Conservation (phyloP, 1,140 invertebrate genomes). For the Anastrepha obliqua region DNA sequence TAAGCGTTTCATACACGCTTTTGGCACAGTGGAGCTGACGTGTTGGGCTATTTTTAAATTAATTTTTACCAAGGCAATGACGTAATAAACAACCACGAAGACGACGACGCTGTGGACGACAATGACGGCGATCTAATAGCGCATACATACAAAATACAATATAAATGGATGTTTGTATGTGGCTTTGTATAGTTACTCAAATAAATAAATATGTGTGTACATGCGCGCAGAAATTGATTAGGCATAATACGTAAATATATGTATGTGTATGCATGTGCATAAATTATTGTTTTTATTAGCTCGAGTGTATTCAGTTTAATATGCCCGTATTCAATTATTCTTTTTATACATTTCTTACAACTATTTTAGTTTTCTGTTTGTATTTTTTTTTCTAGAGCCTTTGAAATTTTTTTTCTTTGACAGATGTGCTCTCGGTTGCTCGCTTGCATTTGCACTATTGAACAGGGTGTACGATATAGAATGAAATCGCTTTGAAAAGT, state of each 20-base stretch:
- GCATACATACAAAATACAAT: background rate
- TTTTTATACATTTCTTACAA: too few relatives aligned
- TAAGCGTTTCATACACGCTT: slow-evolving; percentile 1
- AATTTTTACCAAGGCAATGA: slow-evolving; percentile 58
- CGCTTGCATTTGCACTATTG: background rate
- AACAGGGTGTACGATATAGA: background rate
- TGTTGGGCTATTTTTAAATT: slow-evolving; percentile 70
- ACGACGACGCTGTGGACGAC: background rate
- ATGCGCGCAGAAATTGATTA: background rate
- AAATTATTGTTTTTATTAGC: too few relatives aligned
- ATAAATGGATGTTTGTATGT: slow-evolving; percentile 10
- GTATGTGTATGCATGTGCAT: background rate
- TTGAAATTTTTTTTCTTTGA: too few relatives aligned
- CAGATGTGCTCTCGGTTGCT: background rate
- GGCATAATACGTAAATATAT: background rate
- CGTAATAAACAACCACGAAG: slow-evolving; percentile 60
- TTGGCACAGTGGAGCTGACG: slow-evolving; percentile 60
- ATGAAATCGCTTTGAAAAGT: background rate
- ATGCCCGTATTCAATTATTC: too few relatives aligned
- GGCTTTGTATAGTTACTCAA: background rate
- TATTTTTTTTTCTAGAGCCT: too few relatives aligned
- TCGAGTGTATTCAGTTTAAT: too few relatives aligned
- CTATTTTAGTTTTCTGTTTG: too few relatives aligned
- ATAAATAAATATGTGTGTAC: background rate
- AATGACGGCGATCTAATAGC: background rate